These are phyloP conservation scores for Enteromius fasciolatus DNA, from an alignment of 2,797 vertebrate genomes.

Conservation along the genomic window DNA sequence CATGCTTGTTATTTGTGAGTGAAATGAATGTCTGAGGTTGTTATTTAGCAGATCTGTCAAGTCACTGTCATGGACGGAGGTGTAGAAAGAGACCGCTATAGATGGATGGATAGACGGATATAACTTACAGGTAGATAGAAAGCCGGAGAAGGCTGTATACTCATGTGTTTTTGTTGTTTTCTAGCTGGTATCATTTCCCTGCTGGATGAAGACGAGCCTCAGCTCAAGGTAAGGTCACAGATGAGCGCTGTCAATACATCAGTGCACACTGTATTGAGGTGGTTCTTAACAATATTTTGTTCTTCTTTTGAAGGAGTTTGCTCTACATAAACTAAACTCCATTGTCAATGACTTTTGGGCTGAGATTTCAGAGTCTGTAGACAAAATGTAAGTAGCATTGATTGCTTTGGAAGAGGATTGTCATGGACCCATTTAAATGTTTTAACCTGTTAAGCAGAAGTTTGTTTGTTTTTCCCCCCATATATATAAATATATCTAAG, in stretches of 20 bases:
- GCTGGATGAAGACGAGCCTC: slow-evolving; percentile 97
- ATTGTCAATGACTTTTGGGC: slow-evolving; percentile 99
- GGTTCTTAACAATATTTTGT: neutral
- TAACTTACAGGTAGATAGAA: too few relatives aligned
- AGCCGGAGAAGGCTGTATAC: neutral
- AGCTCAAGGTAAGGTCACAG: slow-evolving; percentile 87
- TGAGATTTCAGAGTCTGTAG: slow-evolving; percentile 99
- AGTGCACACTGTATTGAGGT: neutral
- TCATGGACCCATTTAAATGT: neutral
- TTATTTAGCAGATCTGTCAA: neutral
- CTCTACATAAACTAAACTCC: slow-evolving; percentile 93
- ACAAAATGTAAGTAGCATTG: slow-evolving; percentile 93
- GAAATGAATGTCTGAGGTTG: neutral
- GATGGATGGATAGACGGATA: too few relatives aligned
- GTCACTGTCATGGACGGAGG: neutral
- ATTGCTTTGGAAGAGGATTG: neutral
- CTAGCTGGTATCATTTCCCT: slow-evolving; percentile 98
- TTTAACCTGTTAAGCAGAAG: neutral
- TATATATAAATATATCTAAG: too few relatives aligned
- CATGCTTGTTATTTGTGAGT: neutral
- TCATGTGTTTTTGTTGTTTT: slow-evolving; percentile 57
- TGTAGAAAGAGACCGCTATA: neutral
- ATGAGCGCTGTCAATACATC: neutral
- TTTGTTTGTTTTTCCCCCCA: too few relatives aligned
- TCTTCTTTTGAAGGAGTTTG: slow-evolving; percentile 87